Percentiles rank a stretch among this genome's conserved stretches.
These are phyloP conservation scores for Stichodactyla mertensii DNA, from an alignment of 64 coral and sea anemone genomes.

Conservation along the genomic window DNA sequence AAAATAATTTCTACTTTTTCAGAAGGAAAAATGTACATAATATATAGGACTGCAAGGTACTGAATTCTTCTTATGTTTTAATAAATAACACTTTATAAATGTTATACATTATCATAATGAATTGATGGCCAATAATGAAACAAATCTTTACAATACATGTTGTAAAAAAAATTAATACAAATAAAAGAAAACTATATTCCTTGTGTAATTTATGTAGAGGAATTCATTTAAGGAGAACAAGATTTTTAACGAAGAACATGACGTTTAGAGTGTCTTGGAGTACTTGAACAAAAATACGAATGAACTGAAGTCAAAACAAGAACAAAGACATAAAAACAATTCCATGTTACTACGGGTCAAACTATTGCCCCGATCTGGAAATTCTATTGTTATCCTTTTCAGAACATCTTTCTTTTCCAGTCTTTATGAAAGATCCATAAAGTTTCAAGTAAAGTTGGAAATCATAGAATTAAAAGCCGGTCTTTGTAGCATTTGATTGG, in stretches of 20 bases:
- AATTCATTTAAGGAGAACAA: neutral
- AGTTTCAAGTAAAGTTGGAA: neutral
- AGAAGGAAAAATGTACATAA: no score
- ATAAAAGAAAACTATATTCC: no score
- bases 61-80: neutral
- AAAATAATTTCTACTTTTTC: no score
- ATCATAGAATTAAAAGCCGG: neutral
- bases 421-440: neutral
- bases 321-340: neutral
- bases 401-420: neutral
- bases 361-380: neutral
- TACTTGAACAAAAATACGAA: neutral
- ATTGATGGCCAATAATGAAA: neutral
- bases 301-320: conserved; percentile 11
- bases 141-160: neutral
- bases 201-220: neutral
- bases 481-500: neutral
- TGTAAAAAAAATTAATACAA: no score
- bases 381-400: neutral
- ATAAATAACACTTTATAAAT: neutral
- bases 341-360: neutral
- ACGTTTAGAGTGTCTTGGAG: neutral
- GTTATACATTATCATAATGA: neutral
- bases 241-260: neutral
- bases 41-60: no score